Conservation (phyloP, 2,797 vertebrate species). For the Tolypeutes matacus region DNA sequence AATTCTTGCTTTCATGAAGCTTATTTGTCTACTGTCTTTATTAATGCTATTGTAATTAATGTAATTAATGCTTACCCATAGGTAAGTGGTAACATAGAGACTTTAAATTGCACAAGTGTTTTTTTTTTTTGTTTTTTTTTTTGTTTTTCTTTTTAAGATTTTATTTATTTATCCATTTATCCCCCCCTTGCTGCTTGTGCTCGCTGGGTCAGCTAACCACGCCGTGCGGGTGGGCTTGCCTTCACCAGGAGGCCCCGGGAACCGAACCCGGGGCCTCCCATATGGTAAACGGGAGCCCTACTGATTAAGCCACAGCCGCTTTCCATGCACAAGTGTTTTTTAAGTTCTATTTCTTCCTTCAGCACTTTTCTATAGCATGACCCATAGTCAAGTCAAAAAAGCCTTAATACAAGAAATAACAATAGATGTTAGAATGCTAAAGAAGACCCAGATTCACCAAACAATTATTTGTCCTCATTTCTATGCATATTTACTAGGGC, state of each 20-base stretch:
- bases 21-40: not conserved
- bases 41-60: not conserved
- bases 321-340: too few species aligned
- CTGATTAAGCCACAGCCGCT: too few species aligned
- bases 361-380: not conserved
- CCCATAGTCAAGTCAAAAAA: slow-evolving; percentile 6
- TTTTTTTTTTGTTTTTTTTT: too few species aligned
- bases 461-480: not conserved
- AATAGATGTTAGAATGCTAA: slow-evolving; percentile 4
- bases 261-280: too few species aligned
- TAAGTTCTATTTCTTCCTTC: slow-evolving; percentile 25
- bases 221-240: too few species aligned
- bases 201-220: too few species aligned
- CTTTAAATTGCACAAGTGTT: not conserved
- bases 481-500: not conserved
- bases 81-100: not conserved
- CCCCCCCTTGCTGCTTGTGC: too few species aligned
- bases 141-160: too few species aligned
- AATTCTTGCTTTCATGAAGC: not conserved
- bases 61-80: too few species aligned
- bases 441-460: not conserved
- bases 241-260: too few species aligned
- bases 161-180: too few species aligned
- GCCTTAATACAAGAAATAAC: not conserved
- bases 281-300: too few species aligned